Conservation (phyloP, 2,888 invertebrate genomes). For the Ellobium chinense region DNA sequence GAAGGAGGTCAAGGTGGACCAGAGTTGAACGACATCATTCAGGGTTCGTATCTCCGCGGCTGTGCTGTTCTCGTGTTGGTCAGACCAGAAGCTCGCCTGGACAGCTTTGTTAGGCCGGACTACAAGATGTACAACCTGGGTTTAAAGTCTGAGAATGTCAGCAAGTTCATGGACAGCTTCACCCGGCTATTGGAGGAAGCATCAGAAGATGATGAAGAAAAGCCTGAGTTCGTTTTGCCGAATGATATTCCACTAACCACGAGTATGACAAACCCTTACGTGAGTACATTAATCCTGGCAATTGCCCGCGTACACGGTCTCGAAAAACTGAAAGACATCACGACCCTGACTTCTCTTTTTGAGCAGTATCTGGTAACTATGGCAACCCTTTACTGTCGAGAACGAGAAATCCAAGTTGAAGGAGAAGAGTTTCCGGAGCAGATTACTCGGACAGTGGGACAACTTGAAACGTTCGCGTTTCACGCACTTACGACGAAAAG, state of each 20-base stretch:
- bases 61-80: conserved; percentile 63
- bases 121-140: conserved; percentile 61
- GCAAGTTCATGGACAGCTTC: conserved; percentile 57
- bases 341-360: conserved; percentile 58
- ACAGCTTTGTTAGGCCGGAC: conserved; percentile 53
- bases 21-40: conserved; percentile 56
- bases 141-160: conserved; percentile 53
- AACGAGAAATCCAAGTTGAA: conserved; percentile 57
- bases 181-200: conserved; percentile 55
- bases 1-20: conserved; percentile 52
- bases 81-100: conserved; percentile 54
- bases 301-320: not conserved
- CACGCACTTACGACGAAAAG: conserved; percentile 48
- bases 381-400: conserved; percentile 60
- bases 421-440: conserved; percentile 59
- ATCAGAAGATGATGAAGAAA: conserved; percentile 58
- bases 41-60: conserved; percentile 56
- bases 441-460: conserved; percentile 55
- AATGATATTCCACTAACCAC: not conserved
- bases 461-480: conserved; percentile 61
- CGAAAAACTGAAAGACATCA: conserved; percentile 39
- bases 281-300: not conserved
- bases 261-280: not conserved
- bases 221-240: conserved; percentile 52
- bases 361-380: conserved; percentile 62